Conservation (phyloP, 2,888 invertebrate species). For the Anthrax anthrax region DNA sequence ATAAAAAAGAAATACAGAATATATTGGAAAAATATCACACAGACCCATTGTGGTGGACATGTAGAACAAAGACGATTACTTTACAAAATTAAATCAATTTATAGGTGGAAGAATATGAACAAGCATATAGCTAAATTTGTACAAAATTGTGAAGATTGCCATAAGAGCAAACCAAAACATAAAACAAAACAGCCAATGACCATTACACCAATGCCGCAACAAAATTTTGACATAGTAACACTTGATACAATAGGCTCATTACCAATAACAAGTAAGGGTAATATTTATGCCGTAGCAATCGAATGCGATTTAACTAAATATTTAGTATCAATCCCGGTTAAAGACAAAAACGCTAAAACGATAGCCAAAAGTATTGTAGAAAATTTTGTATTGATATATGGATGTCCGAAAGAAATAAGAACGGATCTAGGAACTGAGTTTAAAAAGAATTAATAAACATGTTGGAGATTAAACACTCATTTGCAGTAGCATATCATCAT, state of each 20-base stretch:
- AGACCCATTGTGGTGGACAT: neutral
- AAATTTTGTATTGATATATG: slow-evolving; percentile 8
- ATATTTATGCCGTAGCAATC: slow-evolving; percentile 5
- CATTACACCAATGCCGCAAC: slow-evolving; percentile 1
- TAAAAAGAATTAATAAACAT: slow-evolving; percentile 3
- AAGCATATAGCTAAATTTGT: slow-evolving; percentile 1
- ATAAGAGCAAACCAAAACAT: neutral
- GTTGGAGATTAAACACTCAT: slow-evolving; percentile 4
- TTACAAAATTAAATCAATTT: neutral
- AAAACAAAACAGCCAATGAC: neutral
- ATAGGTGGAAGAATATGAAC: neutral
- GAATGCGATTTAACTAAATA: slow-evolving; percentile 8
- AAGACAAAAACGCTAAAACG: slow-evolving; percentile 2
- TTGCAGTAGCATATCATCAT: slow-evolving; percentile 3
- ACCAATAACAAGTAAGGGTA: neutral
- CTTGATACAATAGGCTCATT: slow-evolving; percentile 7
- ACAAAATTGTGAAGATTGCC: slow-evolving; percentile 4
- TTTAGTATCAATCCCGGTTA: slow-evolving; percentile 2
- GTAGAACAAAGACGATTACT: neutral
- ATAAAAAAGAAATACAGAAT: neutral
- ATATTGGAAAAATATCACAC: neutral
- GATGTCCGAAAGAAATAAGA: slow-evolving; percentile 1
- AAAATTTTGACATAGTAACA: slow-evolving; percentile 5
- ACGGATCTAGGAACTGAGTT: slow-evolving; percentile 8
- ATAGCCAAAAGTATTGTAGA: slow-evolving; percentile 9